Evolutionary conservation across 2,797 vertebrate species (phyloP).

Genomic region (Bufotes viridis): DNA sequence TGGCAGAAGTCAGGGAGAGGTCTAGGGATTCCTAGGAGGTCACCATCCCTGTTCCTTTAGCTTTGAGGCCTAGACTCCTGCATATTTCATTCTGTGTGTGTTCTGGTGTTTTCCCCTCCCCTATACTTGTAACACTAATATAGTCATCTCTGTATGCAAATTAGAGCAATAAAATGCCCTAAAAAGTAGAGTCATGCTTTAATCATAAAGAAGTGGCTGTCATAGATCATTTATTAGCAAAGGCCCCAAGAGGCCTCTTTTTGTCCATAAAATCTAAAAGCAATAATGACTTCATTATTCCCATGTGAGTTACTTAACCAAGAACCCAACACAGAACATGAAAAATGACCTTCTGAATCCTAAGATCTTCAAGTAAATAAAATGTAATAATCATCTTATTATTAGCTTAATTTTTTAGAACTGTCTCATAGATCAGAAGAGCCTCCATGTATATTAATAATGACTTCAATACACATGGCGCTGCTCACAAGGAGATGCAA

Average conservation of each 20-base stretch:
- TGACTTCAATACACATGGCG: neutral
- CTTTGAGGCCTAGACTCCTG: too few relatives aligned
- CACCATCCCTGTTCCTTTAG: too few relatives aligned
- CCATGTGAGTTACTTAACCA: neutral
- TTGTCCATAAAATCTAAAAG: neutral
- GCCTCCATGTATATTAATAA: neutral
- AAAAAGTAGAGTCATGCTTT: neutral
- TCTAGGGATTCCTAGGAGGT: too few relatives aligned
- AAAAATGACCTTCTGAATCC: slow-evolving; percentile 1
- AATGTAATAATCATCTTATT: neutral
- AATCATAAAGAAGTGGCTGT: neutral
- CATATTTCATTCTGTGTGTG: too few relatives aligned
- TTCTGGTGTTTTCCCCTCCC: too few relatives aligned
- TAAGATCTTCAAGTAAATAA: neutral
- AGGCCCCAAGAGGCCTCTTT: neutral
- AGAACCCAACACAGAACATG: neutral
- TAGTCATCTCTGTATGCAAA: neutral
- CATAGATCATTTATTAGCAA: neutral
- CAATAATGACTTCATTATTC: neutral
- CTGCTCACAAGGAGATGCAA: neutral
- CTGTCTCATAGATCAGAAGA: neutral
- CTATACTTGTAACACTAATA: too few relatives aligned
- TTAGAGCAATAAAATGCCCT: neutral
- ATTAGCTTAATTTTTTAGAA: neutral
- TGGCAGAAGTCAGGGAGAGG: too few relatives aligned